phyloP scores from a whole-genome alignment of 1,140 invertebrate species.

The Heliconius eleuchia region DNA sequence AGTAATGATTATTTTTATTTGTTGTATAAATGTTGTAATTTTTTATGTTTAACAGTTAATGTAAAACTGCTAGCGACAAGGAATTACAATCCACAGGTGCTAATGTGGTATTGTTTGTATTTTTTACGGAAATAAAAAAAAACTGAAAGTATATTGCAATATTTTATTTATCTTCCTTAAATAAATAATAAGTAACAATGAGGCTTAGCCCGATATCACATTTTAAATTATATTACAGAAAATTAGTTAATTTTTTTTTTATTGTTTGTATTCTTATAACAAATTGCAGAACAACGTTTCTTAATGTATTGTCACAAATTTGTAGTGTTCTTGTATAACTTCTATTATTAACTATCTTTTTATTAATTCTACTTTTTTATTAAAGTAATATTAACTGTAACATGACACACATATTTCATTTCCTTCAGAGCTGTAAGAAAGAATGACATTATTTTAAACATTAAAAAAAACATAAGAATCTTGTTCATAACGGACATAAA shows the following conservation, averaged over 20 bases:
- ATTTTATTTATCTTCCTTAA: constrained; percentile 33
- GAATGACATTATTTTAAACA: constrained; percentile 29
- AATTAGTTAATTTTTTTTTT: not conserved
- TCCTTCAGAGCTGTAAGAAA: constrained; percentile 59
- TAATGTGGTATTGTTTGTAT: constrained; percentile 19
- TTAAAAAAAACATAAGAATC: not conserved
- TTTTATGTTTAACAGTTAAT: not conserved
- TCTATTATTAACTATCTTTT: not conserved
- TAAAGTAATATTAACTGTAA: constrained; percentile 48
- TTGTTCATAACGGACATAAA: no score
- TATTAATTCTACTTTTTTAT: not conserved
- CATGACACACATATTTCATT: constrained; percentile 64
- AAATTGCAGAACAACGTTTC: not conserved
- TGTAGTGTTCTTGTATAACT: not conserved
- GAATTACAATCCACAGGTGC: constrained; percentile 8
- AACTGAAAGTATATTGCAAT: constrained; percentile 25
- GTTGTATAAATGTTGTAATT: not conserved
- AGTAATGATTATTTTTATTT: not conserved
- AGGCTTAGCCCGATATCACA: constrained; percentile 23
- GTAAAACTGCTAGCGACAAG: not conserved
- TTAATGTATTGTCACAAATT: not conserved
- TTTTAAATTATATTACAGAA: not conserved
- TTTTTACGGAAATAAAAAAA: constrained; percentile 28
- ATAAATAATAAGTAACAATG: constrained; percentile 6
- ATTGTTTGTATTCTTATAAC: not conserved